Percentiles rank a stretch among this genome's conserved stretches.
Conservation (phyloP, 2,113 vertebrate species). For the Campylomormyrus numenius region DNA sequence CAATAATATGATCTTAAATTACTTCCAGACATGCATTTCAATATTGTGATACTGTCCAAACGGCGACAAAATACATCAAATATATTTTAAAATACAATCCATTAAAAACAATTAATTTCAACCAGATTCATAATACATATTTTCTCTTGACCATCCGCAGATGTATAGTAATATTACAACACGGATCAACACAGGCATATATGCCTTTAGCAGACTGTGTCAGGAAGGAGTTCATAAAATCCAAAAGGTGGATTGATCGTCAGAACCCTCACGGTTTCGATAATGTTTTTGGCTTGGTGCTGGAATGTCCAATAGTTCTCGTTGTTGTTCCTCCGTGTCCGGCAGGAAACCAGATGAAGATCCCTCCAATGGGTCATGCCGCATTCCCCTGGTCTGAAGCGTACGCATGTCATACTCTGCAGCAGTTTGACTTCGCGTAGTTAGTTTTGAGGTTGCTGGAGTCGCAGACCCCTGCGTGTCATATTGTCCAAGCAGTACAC, state of each 20-base stretch:
- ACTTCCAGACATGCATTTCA: neutral
- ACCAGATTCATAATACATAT: neutral
- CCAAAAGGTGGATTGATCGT: neutral
- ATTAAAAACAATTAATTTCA: neutral
- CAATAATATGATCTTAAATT: neutral
- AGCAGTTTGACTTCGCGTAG: slow-evolving; percentile 25
- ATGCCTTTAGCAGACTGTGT: neutral
- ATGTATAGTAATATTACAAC: neutral
- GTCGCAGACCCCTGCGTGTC: neutral
- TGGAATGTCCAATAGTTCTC: neutral
- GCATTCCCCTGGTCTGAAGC: neutral
- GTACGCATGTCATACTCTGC: neutral
- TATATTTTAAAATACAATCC: neutral
- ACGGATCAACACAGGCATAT: neutral
- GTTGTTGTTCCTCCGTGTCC: neutral
- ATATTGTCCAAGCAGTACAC: neutral
- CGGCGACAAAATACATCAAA: neutral
- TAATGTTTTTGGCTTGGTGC: neutral
- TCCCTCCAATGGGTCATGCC: neutral
- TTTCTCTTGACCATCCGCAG: neutral
- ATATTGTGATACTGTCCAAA: neutral
- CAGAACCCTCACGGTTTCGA: neutral
- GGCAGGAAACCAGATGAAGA: neutral
- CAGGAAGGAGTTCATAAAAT: neutral
- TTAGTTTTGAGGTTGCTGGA: neutral